These are phyloP conservation scores for Nemapogon koenigi DNA, from an alignment of 2,888 invertebrate species.

Conservation along the genomic window DNA sequence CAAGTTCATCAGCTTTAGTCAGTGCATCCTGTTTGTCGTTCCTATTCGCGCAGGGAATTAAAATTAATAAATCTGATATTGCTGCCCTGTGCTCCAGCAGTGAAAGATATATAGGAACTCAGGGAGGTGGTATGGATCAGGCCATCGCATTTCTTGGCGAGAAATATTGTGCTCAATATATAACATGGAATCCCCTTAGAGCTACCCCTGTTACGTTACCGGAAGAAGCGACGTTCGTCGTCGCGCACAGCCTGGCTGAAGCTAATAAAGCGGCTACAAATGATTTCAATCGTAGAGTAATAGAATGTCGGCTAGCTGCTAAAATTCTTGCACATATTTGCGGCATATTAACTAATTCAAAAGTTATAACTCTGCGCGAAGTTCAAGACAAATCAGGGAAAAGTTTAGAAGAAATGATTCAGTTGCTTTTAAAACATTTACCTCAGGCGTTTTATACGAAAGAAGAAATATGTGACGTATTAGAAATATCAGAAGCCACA, in stretches of 20 bases:
- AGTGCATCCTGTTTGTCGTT: conserved; percentile 89
- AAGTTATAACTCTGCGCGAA: conserved; percentile 72
- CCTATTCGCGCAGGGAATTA: conserved; percentile 57
- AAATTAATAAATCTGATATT: conserved; percentile 65
- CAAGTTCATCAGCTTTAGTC: conserved; percentile 97
- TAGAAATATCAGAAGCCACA: conserved; percentile 66
- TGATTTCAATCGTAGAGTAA: conserved; percentile 91
- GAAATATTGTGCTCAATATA: conserved; percentile 85
- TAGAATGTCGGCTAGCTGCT: conserved; percentile 92
- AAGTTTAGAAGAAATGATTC: conserved; percentile 72
- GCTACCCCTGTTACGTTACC: conserved; percentile 83
- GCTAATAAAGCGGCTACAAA: conserved; percentile 94
- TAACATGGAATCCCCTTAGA: conserved; percentile 90
- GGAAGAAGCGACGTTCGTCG: conserved; percentile 84
- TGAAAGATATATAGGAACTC: conserved; percentile 95
- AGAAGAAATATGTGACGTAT: conserved; percentile 68
- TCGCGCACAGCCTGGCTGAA: conserved; percentile 88
- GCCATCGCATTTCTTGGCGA: conserved; percentile 94
- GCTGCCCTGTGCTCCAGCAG: conserved; percentile 89
- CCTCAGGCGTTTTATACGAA: conserved; percentile 72
- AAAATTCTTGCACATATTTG: conserved; percentile 64
- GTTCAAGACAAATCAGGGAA: conserved; percentile 72
- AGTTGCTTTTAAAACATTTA: conserved; percentile 68
- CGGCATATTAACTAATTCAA: conserved; percentile 66
- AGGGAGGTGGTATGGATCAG: conserved; percentile 99